These are phyloP conservation scores for Cyclura pinguis DNA, from an alignment of 2,797 vertebrate species.

Conservation along the genomic window DNA sequence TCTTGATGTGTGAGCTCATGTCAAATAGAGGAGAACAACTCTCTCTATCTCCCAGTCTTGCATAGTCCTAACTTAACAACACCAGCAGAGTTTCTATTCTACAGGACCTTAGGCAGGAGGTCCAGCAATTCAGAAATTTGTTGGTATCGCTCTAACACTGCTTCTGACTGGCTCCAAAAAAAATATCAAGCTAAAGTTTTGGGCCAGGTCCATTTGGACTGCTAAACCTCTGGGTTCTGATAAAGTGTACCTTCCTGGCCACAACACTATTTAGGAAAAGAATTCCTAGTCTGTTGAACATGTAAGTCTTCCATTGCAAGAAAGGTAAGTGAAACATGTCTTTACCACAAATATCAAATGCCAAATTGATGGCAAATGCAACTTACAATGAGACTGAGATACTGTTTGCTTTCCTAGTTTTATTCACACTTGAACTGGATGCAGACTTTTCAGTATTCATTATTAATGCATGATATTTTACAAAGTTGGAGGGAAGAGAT, in stretches of 20 bases:
- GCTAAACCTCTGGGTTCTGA: no score
- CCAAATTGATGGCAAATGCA: neutral
- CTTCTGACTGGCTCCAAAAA: constrained; percentile 28
- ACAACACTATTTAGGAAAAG: neutral
- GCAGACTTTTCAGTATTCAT: neutral
- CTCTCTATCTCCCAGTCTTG: no score
- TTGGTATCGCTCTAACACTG: no score
- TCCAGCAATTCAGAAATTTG: no score
- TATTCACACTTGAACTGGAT: constrained; percentile 85
- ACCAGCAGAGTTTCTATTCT: no score
- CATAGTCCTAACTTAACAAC: no score
- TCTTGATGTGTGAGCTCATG: no score
- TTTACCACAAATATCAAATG: neutral
- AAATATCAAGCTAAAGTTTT: constrained; percentile 10
- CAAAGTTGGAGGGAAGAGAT: neutral
- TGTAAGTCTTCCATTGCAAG: neutral
- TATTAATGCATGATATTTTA: neutral
- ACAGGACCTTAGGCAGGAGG: no score
- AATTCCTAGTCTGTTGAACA: constrained; percentile 8
- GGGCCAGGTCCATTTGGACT: no score
- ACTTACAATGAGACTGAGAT: neutral
- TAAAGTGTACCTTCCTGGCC: no score
- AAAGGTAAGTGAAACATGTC: neutral
- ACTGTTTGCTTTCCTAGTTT: constrained; percentile 90
- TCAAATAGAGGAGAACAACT: no score